Evolutionary conservation across 1,140 invertebrate species (phyloP).

Genomic region (Daktulosphaira vitifoliae): DNA sequence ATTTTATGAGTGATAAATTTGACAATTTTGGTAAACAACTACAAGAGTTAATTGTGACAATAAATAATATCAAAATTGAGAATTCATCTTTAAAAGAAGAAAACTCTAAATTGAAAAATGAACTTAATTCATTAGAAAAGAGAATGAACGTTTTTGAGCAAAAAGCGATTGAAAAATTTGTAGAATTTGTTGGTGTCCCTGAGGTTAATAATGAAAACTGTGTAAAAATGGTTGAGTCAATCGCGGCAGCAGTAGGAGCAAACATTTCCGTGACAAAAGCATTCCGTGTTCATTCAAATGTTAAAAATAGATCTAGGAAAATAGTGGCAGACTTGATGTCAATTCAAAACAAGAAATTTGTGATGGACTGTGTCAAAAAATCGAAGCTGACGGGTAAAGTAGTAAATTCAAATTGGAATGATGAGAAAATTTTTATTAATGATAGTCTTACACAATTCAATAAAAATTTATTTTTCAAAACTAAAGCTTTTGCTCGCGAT

Average conservation of each 20-base stretch:
- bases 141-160: not conserved
- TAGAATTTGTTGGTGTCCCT: not conserved
- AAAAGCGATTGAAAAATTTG: not conserved
- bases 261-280: not conserved
- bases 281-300: not conserved
- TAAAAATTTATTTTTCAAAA: not conserved
- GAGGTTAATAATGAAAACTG: not conserved
- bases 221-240: not conserved
- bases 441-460: not conserved
- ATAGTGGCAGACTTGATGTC: not conserved
- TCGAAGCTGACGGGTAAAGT: not conserved
- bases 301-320: not conserved
- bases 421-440: not conserved
- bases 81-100: not conserved
- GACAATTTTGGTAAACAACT: not conserved
- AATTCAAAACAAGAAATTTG: not conserved
- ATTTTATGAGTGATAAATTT: not conserved
- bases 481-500: not conserved
- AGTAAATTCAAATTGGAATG: not conserved
- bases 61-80: not conserved
- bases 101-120: not conserved
- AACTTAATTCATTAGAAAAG: not conserved
- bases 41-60: not conserved
- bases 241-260: not conserved
- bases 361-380: not conserved